Evolutionary conservation across 1,140 invertebrate genomes (phyloP).

Genomic region (Lanistes nyassanus): DNA sequence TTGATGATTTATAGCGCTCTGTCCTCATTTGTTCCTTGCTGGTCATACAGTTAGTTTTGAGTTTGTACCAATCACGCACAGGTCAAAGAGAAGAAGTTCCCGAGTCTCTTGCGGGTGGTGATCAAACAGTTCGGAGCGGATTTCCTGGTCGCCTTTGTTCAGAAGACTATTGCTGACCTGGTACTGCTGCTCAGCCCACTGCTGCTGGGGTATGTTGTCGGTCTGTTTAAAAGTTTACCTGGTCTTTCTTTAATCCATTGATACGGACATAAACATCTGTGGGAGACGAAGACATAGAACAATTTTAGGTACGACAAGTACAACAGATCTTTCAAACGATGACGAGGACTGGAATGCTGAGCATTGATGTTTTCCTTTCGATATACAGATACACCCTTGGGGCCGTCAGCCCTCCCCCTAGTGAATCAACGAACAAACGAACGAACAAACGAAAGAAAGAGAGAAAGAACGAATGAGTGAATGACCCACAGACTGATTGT

Average conservation of each 20-base stretch:
- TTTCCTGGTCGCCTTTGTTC: too few species aligned
- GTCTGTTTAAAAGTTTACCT: background rate
- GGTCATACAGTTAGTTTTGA: too few species aligned
- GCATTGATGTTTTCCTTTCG: background rate
- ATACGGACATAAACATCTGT: background rate
- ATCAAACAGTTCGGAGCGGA: too few species aligned
- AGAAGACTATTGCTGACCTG: too few species aligned
- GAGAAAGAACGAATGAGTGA: background rate
- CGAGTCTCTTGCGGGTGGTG: too few species aligned
- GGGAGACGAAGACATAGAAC: background rate
- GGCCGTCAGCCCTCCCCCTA: background rate
- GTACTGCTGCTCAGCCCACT: too few species aligned
- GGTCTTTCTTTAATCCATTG: background rate
- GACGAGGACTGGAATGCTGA: background rate
- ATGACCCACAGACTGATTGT: background rate
- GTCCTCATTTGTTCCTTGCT: too few species aligned
- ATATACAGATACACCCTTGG: too few species aligned
- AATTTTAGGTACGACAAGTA: background rate
- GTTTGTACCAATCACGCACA: too few species aligned
- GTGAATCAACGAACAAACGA: background rate
- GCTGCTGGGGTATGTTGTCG: too few species aligned
- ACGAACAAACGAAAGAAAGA: background rate
- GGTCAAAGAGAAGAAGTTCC: too few species aligned
- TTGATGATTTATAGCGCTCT: too few species aligned
- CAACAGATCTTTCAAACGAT: background rate